Percentiles rank a stretch among this genome's conserved stretches.
These are phyloP conservation scores for Anthonomus grandis DNA, from an alignment of 1,140 invertebrate species.

Conservation along the genomic window DNA sequence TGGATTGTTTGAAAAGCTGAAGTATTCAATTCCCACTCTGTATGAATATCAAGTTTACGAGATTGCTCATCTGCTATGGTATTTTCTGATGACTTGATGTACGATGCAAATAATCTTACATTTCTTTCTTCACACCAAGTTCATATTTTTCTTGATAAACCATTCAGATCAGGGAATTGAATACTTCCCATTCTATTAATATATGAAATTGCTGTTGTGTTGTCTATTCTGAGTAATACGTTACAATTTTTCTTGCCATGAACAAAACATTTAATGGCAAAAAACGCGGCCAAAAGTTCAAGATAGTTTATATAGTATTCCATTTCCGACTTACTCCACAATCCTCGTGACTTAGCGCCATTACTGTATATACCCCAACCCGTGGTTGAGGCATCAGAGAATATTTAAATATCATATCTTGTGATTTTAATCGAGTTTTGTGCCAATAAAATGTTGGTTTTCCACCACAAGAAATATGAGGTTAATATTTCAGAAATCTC, in stretches of 20 bases:
- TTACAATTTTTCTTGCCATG: background rate
- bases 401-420: conserved; percentile 1
- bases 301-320: conserved; percentile 1
- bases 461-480: conserved; percentile 27
- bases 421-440: background rate
- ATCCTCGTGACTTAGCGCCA: background rate
- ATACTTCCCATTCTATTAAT: conserved; percentile 37
- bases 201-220: conserved; percentile 25
- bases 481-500: background rate
- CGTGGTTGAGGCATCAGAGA: conserved; percentile 2
- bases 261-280: conserved; percentile 13
- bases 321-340: conserved; percentile 3
- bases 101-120: conserved; percentile 32
- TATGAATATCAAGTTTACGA: conserved; percentile 4
- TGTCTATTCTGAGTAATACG: conserved; percentile 7
- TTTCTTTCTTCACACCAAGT: conserved; percentile 36
- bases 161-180: conserved; percentile 23
- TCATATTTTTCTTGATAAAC: conserved; percentile 28
- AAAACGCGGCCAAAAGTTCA: conserved; percentile 6
- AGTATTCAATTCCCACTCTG: background rate
- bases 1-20: conserved; percentile 20
- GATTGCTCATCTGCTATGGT: conserved; percentile 34
- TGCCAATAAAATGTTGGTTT: conserved; percentile 31
- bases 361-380: conserved; percentile 7
- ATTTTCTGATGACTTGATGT: conserved; percentile 33